phyloP scores from a whole-genome alignment of 2,797 vertebrate genomes.

The Falco biarmicus region DNA sequence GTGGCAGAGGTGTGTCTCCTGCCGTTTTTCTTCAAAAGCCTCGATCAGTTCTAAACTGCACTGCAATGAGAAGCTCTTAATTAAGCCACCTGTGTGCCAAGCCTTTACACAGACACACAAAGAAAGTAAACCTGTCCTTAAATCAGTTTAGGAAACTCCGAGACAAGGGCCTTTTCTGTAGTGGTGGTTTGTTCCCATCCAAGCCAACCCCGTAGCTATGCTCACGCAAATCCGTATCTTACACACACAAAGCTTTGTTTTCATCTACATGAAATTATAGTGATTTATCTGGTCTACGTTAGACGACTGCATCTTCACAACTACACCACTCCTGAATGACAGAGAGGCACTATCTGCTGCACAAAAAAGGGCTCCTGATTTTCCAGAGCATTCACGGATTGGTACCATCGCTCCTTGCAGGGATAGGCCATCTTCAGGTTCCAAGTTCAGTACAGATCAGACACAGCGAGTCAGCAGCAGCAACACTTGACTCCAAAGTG shows the following conservation, averaged over 20 bases:
- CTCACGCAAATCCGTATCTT: not conserved
- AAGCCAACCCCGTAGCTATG: not conserved
- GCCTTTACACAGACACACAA: not conserved
- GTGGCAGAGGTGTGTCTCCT: not conserved
- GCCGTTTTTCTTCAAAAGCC: not conserved
- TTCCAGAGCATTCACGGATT: not conserved
- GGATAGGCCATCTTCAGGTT: slow-evolving; percentile 56
- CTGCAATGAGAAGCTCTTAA: not conserved
- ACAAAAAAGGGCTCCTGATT: slow-evolving; percentile 7
- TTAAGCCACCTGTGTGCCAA: not conserved
- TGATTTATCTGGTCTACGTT: not conserved
- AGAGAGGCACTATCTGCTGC: not conserved
- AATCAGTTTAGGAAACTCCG: not conserved
- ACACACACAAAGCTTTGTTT: not conserved
- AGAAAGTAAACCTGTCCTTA: not conserved
- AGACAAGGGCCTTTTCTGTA: not conserved
- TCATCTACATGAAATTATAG: not conserved
- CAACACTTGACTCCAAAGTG: slow-evolving; percentile 9
- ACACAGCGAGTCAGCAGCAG: not conserved
- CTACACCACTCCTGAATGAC: not conserved
- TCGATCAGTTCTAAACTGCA: not conserved
- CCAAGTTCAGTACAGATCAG: slow-evolving; percentile 25
- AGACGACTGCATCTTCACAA: not conserved
- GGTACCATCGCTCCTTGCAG: slow-evolving; percentile 21
- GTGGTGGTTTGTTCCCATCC: not conserved